Evolutionary conservation across 2,888 invertebrate species (phyloP).

Genomic region (Busseola fusca): DNA sequence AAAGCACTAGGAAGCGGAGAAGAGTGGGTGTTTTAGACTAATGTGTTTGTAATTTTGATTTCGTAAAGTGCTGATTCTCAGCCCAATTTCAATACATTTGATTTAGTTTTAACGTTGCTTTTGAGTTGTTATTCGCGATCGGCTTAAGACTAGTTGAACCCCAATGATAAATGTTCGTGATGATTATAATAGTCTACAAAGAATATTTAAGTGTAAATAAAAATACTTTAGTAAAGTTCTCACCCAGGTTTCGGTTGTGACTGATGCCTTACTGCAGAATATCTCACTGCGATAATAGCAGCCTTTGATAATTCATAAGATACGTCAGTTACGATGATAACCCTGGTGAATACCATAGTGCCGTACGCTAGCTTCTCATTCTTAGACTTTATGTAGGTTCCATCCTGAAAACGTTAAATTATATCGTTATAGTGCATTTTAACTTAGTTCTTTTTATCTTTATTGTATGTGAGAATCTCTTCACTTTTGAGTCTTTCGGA

Average conservation of each 20-base stretch:
- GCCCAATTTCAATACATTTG: too few relatives aligned
- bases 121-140: background rate
- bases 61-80: too few relatives aligned
- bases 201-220: background rate
- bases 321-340: slow-evolving; percentile 93
- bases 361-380: slow-evolving; percentile 95
- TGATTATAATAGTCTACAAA: background rate
- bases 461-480: background rate
- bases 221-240: slow-evolving; percentile 33
- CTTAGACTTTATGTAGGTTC: slow-evolving; percentile 94
- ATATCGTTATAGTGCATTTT: background rate
- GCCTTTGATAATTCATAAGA: slow-evolving; percentile 93
- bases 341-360: slow-evolving; percentile 97
- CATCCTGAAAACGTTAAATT: slow-evolving; percentile 88
- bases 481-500: background rate
- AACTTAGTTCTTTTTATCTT: background rate
- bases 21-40: too few relatives aligned
- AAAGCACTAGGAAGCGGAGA: too few relatives aligned
- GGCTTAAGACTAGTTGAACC: background rate
- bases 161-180: background rate
- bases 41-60: too few relatives aligned
- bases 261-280: slow-evolving; percentile 96
- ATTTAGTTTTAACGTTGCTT: background rate
- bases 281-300: slow-evolving; percentile 95
- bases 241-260: slow-evolving; percentile 94